Conservation (phyloP, 2,888 invertebrate species). For the Acleris literana region DNA sequence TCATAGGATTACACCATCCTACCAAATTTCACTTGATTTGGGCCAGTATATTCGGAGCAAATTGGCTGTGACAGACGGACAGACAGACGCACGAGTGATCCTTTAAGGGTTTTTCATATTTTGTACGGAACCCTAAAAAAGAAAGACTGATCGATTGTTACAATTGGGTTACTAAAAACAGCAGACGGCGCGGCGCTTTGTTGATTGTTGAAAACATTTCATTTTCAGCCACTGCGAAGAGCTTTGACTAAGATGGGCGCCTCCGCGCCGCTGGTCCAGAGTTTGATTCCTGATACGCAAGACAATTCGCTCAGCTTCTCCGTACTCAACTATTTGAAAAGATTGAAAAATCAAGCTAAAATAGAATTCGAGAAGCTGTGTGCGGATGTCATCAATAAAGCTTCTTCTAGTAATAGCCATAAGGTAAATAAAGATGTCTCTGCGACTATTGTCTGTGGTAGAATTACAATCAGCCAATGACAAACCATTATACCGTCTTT, state of each 20-base stretch:
- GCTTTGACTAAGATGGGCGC: slow-evolving; percentile 96
- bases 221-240: slow-evolving; percentile 91
- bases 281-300: slow-evolving; percentile 94
- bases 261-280: slow-evolving; percentile 90
- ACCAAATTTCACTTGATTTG: too few species aligned
- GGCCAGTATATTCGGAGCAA: too few species aligned
- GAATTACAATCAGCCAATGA: not conserved
- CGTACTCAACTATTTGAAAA: slow-evolving; percentile 96
- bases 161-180: too few species aligned
- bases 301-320: slow-evolving; percentile 97
- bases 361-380: slow-evolving; percentile 94
- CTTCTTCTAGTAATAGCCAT: slow-evolving; percentile 77
- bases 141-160: too few species aligned
- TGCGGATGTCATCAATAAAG: slow-evolving; percentile 88
- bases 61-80: too few species aligned
- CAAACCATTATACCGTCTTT: too few species aligned
- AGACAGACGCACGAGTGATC: too few species aligned
- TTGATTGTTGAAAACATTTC: not conserved
- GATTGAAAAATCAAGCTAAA: slow-evolving; percentile 97
- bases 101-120: too few species aligned
- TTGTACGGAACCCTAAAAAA: too few species aligned
- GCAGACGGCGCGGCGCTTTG: not conserved
- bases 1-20: too few species aligned
- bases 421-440: slow-evolving; percentile 61
- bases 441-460: slow-evolving; percentile 1